Base-by-base conservation (phyloP, 2,888 invertebrate species). In the Conistra vaccinii region DNA sequence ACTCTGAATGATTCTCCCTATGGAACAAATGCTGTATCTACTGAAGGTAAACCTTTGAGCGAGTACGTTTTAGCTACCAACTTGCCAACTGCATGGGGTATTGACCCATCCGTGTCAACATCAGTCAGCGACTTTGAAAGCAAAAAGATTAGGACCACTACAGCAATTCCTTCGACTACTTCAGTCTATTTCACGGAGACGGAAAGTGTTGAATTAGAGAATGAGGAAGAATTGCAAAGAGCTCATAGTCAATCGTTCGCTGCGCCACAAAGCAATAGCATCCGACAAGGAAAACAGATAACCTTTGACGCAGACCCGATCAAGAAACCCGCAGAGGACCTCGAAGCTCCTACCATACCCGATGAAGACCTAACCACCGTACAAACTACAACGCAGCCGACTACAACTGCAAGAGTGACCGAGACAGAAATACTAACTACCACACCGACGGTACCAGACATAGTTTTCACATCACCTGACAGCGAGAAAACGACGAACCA, bases 201-300 rank as follows among this genome's bases (percentile, higher is more conserved):
- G 3, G 95, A 95, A 67, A 96, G 94, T 76, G 89, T 93, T 32
- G 96, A 96, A 85, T 86, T 95, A 67, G 97, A 97, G 66, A 97
- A 97, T 80, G 97, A 97, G 60, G 97, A 97, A 89, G 97, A 97
- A 90, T 91, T 98, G 58, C 97, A 97, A 93, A 96, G 97, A 80
- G 97, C 98, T 39, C 98, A 98, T 83, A 97, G 97, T 62, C 98
- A 98, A 89, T 98, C 98, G 0, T 97, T 98, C 86, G 94, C 97
- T 35, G 96, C 97, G 3, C 97, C 97, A 48, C 97, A 97, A 86
- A 97, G 97, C 73, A 95, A 94, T 75, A 96, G 93, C 77, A 80
- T 95, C 35, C 91, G 96, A 79, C 92, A 95, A 87, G 94, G 96
- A 14, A 95, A 97, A 88, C 94, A 95, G 73, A 85, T 96, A 14